phyloP scores from a whole-genome alignment of 2,797 vertebrate species.

The Halcyon smyrnensis region DNA sequence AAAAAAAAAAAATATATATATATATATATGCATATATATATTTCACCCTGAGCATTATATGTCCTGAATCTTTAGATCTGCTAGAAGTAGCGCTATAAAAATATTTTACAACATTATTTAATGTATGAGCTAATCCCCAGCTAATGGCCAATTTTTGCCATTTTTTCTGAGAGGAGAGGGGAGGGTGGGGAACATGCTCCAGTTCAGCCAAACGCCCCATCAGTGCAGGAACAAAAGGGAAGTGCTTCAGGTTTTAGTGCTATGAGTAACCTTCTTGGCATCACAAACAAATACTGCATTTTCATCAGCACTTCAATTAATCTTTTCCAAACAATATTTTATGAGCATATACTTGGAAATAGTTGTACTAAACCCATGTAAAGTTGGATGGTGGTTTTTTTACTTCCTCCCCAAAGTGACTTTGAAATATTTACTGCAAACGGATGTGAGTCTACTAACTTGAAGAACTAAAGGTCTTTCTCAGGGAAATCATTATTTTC shows the following conservation, averaged over 20 bases:
- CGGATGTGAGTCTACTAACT: neutral
- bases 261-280: neutral
- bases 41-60: constrained; percentile 33
- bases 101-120: constrained; percentile 47
- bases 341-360: neutral
- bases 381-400: neutral
- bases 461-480: neutral
- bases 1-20: neutral
- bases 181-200: neutral
- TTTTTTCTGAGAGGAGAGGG: neutral
- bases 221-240: neutral
- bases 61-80: constrained; percentile 34
- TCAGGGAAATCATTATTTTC: neutral
- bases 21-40: neutral
- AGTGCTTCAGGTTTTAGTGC: neutral
- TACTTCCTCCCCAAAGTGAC: neutral
- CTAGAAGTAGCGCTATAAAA: constrained; percentile 42
- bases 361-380: neutral
- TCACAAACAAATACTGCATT: neutral
- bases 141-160: constrained; percentile 44
- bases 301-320: neutral
- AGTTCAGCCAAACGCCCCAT: neutral
- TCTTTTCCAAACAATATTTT: constrained; percentile 20
- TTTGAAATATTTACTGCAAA: constrained; percentile 41
- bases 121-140: constrained; percentile 54